Percentiles rank a stretch among this genome's conserved stretches.
Conservation (phyloP, 2,888 invertebrate genomes). For the Bombylius major region DNA sequence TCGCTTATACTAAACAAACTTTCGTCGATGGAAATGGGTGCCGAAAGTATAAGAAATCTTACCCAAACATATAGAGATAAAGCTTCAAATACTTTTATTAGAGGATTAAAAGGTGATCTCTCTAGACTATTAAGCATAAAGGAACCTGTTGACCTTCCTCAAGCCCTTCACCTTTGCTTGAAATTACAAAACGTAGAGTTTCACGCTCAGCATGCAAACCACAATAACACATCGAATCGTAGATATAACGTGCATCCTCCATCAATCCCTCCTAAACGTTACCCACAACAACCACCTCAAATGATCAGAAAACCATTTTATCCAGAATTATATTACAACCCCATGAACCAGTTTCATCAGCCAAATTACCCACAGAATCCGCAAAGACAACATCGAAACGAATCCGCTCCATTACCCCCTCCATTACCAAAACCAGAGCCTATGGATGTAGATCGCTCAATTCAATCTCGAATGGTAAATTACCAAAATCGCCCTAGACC, state of each 20-base stretch:
- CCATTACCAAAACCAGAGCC: slow-evolving; percentile 10
- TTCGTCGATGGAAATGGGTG: slow-evolving; percentile 11
- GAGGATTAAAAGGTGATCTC: slow-evolving; percentile 13
- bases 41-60: slow-evolving; percentile 10
- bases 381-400: neutral
- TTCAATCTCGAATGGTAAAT: slow-evolving; percentile 9
- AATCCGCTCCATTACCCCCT: slow-evolving; percentile 1
- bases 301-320: neutral
- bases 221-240: neutral
- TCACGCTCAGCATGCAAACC: neutral
- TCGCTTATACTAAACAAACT: slow-evolving; percentile 18
- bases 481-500: slow-evolving; percentile 6
- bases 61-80: slow-evolving; percentile 14
- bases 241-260: neutral
- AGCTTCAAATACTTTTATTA: slow-evolving; percentile 16
- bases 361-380: neutral
- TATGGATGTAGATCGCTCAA: slow-evolving; percentile 10
- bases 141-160: slow-evolving; percentile 1
- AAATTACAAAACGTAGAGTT: slow-evolving; percentile 1
- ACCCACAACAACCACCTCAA: neutral
- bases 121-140: slow-evolving; percentile 4
- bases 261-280: neutral
- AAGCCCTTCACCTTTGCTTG: neutral
- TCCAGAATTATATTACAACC: neutral
- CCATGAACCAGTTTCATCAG: neutral